Evolutionary conservation across 2,113 vertebrate species (phyloP).

Genomic region (Eudorcas thomsonii): DNA sequence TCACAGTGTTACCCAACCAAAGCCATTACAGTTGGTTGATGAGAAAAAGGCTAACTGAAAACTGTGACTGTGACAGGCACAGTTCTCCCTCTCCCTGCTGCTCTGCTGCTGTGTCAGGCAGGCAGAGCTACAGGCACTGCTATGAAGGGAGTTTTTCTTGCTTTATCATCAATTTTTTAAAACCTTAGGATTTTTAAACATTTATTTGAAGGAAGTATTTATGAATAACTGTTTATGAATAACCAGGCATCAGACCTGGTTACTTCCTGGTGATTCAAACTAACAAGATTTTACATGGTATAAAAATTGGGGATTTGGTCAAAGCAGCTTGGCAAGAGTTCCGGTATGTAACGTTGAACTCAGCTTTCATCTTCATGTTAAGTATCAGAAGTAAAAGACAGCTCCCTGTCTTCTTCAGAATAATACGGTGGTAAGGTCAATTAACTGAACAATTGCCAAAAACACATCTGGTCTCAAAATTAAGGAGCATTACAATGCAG

Average conservation of each 20-base stretch:
- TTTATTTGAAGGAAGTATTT: conserved; percentile 69
- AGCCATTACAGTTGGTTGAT: conserved; percentile 14
- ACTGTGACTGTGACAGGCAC: conserved; percentile 21
- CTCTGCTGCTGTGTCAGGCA: not conserved
- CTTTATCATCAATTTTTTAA: conserved; percentile 65
- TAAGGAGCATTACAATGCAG: conserved; percentile 40
- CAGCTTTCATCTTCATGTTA: conserved; percentile 42
- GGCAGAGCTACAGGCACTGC: not conserved
- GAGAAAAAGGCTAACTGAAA: conserved; percentile 56
- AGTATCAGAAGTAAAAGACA: conserved; percentile 55
- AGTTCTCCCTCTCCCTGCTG: not conserved
- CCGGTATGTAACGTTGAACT: conserved; percentile 34
- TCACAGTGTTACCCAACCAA: conserved; percentile 41
- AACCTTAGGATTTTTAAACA: conserved; percentile 67
- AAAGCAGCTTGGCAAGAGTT: conserved; percentile 38
- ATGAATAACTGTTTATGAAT: conserved; percentile 46
- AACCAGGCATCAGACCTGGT: conserved; percentile 47
- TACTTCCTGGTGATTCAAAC: conserved; percentile 50
- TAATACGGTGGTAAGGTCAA: conserved; percentile 64
- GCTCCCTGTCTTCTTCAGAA: conserved; percentile 49
- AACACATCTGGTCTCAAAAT: conserved; percentile 63
- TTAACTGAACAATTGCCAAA: conserved; percentile 52
- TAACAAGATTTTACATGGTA: conserved; percentile 32
- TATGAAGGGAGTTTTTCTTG: conserved; percentile 7
- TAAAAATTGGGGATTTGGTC: conserved; percentile 46